Evolutionary conservation across 2,888 invertebrate species (phyloP), one percentile per base, ranked within the genome.

Genomic region (Xylota segnis): DNA sequence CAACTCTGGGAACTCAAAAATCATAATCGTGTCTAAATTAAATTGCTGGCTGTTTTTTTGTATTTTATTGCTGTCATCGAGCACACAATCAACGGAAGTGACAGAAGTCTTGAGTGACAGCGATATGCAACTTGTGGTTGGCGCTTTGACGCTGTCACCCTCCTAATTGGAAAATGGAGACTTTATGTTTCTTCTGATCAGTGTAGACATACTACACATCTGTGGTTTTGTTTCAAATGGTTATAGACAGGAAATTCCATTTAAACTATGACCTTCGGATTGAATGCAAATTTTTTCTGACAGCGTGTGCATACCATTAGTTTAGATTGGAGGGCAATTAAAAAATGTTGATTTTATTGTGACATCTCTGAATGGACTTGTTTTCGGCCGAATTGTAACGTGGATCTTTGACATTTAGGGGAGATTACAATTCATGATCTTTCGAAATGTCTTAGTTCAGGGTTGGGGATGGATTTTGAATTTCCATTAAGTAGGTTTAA

Each of bases 51-150:
- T 70, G 43, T 14, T 61, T 58, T 59, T 16, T 14, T 10, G 3
- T 34, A 37, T 50, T 47, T 34, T 23, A 45, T 16, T n/a, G 12
- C 14, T 66, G 58, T 43, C 70, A 54, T 6, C 52, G n/a, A 23
- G 9, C 65, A 37, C 50, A 2, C 65, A 61, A 77, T 70, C 54
- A 63, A 27, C 54, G 47, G 40, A 75, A 65, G 45, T 63, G 77
- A 43, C 61, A 54, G 50, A 66, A 75, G 9, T 10, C 27, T 18
- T 23, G 10, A 29, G 10, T 54, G 54, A 43, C 29, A 52, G 54
- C 14, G 34, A 23, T 27, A 27, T 66, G 66, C 66, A 66, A 66
- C 52, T 66, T 40, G 66, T 37, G 23, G 37, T 50, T 52, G 66
- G 14, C 29, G 37, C 59, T 50, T 50, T 65, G 23, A 5, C 5